Evolutionary conservation across 1,140 invertebrate genomes (phyloP), one percentile per base, ranked within the genome.

Genomic region (Drosophila kikkawai): DNA sequence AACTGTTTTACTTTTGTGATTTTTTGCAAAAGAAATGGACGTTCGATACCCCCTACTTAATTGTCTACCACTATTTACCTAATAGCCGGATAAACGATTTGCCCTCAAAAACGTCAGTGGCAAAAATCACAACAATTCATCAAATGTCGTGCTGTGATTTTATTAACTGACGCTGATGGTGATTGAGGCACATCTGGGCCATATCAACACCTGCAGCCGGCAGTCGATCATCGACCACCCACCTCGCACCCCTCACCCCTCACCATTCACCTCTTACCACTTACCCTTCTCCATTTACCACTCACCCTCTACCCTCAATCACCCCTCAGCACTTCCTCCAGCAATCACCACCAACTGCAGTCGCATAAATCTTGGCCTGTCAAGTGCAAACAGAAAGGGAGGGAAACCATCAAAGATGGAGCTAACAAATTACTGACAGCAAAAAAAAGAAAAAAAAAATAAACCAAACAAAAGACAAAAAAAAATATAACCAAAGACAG

Each of bases 81-180:
- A 86, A 82, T 82, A 80, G 73, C 66, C 26, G 41, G 68, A 76
- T 87, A 87, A 87, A 68, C 77, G 83, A 55, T 84, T 75, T 75
- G 64, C 73, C 71, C 77, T 78, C 79, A 74, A 74, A 78, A 68
- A 59, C 61, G 80, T 80, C 73, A 68, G 32, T 42, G 60, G 73
- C 77, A 84, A 75, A 88, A 80, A 75, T 84, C 59, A 56, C 68
- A 71, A 73, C 78, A 78, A 87, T 87, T 87, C 84, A 90, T 87
- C 84, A 87, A 82, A 81, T 65, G 80, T 79, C 80, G 77, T 77
- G 65, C 80, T 75, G 77, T 75, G 84, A 87, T 88, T 87, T 87
- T 87, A 87, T 87, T 87, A 88, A 87, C 80, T 88, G 84, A 88
- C 84, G 76, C 76, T 87, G 83, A 87, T 87, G 83, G 80, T 84